Percentiles rank a stretch among this genome's conserved stretches.
Conservation (phyloP, 2,113 vertebrate species). For the Peromyscus polionotus region DNA sequence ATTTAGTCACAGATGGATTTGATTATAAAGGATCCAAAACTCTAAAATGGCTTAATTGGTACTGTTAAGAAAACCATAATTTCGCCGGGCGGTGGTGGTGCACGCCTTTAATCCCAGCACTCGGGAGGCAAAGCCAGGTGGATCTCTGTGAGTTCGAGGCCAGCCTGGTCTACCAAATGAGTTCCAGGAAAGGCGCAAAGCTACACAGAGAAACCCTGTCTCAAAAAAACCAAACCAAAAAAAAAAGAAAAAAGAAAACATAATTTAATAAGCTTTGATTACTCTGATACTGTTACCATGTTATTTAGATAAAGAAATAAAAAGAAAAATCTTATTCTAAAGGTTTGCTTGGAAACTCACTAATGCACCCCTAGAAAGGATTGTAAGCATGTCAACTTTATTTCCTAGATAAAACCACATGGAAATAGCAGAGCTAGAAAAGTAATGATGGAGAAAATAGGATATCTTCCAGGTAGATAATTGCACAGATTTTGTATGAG, state of each 20-base stretch:
- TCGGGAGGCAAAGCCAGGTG: no score
- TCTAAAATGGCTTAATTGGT: slow-evolving; percentile 26
- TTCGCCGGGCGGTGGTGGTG: no score
- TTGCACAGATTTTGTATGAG: neutral
- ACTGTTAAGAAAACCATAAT: neutral
- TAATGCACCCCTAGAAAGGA: neutral
- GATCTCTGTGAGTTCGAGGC: no score
- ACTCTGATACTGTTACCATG: neutral
- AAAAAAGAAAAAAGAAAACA: no score
- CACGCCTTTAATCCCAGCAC: no score
- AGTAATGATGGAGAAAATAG: neutral
- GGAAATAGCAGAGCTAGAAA: neutral
- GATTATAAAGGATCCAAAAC: slow-evolving; percentile 28
- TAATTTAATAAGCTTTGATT: slow-evolving; percentile 11
- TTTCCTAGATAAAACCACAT: neutral
- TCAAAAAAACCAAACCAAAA: no score
- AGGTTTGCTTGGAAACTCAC: neutral
- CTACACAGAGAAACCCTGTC: no score
- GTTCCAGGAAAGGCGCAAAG: no score
- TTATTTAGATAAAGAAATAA: neutral
- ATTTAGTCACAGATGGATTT: slow-evolving; percentile 1
- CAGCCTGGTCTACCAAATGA: no score
- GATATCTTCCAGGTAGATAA: neutral
- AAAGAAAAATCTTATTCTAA: slow-evolving; percentile 24
- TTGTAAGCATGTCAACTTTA: neutral